A percentile compares a stretch with the other conserved stretches of the same genome.
Evolutionary conservation across 2,113 vertebrate species (phyloP).

Genomic region (Pluvialis apricaria): DNA sequence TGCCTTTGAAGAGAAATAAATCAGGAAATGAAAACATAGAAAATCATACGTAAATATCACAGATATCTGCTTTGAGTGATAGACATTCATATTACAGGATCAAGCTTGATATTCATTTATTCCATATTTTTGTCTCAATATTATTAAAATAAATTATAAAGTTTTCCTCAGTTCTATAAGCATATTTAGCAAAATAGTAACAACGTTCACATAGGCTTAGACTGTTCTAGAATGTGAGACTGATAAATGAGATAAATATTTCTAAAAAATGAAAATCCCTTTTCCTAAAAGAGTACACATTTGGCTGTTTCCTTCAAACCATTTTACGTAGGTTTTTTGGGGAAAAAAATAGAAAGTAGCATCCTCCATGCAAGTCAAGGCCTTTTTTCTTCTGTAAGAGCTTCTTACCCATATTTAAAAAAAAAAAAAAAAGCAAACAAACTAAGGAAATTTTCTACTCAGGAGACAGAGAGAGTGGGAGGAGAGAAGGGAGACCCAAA

Average conservation of each 20-base stretch:
- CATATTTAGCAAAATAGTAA: background rate
- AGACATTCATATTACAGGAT: background rate
- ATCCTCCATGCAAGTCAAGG: background rate
- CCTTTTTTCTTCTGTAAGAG: background rate
- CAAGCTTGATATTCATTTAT: background rate
- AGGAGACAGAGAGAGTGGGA: background rate
- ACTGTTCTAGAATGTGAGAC: background rate
- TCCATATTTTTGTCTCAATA: background rate
- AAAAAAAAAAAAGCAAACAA: background rate
- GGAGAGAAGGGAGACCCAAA: background rate
- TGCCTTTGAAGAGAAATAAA: background rate
- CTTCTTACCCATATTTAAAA: background rate
- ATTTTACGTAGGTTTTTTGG: accelerated
- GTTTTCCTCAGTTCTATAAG: background rate
- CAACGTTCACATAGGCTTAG: background rate
- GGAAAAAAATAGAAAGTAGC: accelerated
- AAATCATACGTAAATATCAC: background rate
- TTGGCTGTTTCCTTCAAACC: background rate
- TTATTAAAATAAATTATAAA: background rate
- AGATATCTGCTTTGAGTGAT: background rate
- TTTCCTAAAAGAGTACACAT: background rate
- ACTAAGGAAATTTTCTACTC: background rate
- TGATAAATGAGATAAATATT: background rate
- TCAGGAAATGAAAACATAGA: background rate
- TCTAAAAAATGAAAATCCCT: background rate